These are phyloP conservation scores for Cataglyphis rosenhaueri DNA, from an alignment of 2,888 invertebrate genomes.

Conservation along the genomic window DNA sequence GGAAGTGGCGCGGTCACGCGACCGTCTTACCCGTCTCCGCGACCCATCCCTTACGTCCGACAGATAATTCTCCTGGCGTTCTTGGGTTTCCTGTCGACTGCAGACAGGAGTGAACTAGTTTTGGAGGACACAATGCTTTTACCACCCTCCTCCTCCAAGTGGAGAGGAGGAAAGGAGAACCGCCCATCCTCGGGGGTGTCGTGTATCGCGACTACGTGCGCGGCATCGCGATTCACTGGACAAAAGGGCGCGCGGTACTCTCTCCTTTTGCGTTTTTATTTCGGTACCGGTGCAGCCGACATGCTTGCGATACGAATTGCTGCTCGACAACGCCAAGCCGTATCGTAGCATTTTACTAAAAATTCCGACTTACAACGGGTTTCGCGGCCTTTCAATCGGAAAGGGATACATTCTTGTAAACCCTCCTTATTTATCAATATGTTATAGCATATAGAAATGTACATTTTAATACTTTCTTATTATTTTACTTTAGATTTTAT, in stretches of 20 bases:
- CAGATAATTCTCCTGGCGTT: slow-evolving; percentile 74
- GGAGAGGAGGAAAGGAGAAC: not conserved
- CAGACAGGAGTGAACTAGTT: slow-evolving; percentile 60
- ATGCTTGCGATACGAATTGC: slow-evolving; percentile 58
- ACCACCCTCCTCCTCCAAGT: not conserved
- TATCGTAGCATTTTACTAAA: slow-evolving; percentile 13
- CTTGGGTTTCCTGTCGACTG: slow-evolving; percentile 71
- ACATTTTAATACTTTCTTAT: not conserved
- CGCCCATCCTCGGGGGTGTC: slow-evolving; percentile 47
- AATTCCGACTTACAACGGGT: slow-evolving; percentile 5
- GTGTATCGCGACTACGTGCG: slow-evolving; percentile 72
- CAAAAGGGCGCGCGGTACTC: slow-evolving; percentile 62
- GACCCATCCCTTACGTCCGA: slow-evolving; percentile 51
- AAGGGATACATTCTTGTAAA: not conserved
- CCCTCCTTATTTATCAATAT: not conserved
- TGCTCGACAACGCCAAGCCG: slow-evolving; percentile 10
- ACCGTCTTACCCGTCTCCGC: slow-evolving; percentile 19
- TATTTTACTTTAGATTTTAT: not conserved
- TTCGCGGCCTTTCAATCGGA: not conserved
- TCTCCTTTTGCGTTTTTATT: slow-evolving; percentile 68
- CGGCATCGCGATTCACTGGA: slow-evolving; percentile 70
- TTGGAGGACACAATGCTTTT: slow-evolving; percentile 67
- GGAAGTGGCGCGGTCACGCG: slow-evolving; percentile 66
- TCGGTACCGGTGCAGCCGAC: slow-evolving; percentile 59
- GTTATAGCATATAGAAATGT: not conserved